Conservation (phyloP, 1,140 invertebrate species). For the Pseudomyrmex concolor region DNA sequence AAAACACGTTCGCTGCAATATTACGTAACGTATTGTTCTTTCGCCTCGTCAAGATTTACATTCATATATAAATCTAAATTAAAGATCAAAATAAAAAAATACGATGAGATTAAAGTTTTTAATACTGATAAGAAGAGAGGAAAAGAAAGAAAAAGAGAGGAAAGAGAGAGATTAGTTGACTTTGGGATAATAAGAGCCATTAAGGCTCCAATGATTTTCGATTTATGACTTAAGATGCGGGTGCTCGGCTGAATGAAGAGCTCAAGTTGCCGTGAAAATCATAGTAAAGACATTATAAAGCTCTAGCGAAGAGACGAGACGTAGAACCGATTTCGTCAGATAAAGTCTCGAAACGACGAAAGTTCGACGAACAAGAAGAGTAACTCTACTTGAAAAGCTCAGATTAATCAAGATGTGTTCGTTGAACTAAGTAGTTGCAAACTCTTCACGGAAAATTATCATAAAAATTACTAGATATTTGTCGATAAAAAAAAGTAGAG, state of each 20-base stretch:
- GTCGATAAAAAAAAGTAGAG: slow-evolving; percentile 1
- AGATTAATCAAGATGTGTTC: slow-evolving; percentile 35
- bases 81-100: not conserved
- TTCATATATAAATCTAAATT: slow-evolving; percentile 11
- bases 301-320: not conserved
- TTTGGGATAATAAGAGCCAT: slow-evolving; percentile 24
- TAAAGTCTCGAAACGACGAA: not conserved
- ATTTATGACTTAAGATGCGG: slow-evolving; percentile 21
- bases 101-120: slow-evolving; percentile 24
- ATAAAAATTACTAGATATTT: not conserved
- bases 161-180: not conserved
- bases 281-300: not conserved
- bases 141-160: too few species aligned
- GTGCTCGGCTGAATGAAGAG: slow-evolving; percentile 2
- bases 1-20: slow-evolving; percentile 4
- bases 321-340: not conserved
- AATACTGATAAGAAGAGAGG: not conserved
- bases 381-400: slow-evolving; percentile 9
- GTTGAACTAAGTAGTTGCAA: not conserved
- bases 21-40: slow-evolving; percentile 3
- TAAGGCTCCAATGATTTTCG: slow-evolving; percentile 17
- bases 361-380: not conserved
- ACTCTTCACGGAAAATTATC: slow-evolving; percentile 2
- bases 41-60: not conserved
- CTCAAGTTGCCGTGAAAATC: slow-evolving; percentile 14